phyloP scores from a whole-genome alignment of 1,140 invertebrate species.

The Eurosta solidaginis region DNA sequence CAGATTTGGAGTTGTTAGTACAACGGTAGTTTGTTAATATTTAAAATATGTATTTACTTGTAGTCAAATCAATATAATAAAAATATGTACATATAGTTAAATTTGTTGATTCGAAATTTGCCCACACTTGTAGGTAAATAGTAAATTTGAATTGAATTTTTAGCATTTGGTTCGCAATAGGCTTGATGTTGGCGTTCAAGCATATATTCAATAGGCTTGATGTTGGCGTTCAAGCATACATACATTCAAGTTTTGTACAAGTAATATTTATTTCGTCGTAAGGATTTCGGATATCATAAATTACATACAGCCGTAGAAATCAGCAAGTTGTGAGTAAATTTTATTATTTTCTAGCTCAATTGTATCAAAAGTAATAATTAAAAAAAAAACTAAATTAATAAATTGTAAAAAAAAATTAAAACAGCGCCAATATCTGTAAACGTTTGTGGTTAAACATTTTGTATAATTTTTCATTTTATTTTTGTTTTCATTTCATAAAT shows the following conservation, averaged over 20 bases:
- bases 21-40: slow-evolving; percentile 16
- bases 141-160: not conserved
- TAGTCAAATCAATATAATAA: not conserved
- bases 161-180: not conserved
- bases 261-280: not conserved
- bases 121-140: not conserved
- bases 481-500: slow-evolving; percentile 55
- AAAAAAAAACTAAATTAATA: not conserved
- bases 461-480: slow-evolving; percentile 44
- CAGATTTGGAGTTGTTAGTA: not conserved
- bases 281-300: not conserved
- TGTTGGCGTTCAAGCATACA: not conserved
- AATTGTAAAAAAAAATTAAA: not conserved
- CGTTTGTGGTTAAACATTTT: slow-evolving; percentile 43
- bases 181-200: not conserved
- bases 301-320: not conserved
- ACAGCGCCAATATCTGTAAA: not conserved
- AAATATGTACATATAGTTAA: not conserved
- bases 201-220: not conserved
- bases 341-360: not conserved
- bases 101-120: not conserved
- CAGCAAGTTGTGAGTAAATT: slow-evolving; percentile 4
- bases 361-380: slow-evolving; percentile 16
- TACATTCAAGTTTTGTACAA: too few species aligned
- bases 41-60: not conserved